A percentile compares a stretch with the other conserved stretches of the same genome.
These are phyloP conservation scores for Trichosurus vulpecula DNA, from an alignment of 2,797 vertebrate species.

Conservation along the genomic window DNA sequence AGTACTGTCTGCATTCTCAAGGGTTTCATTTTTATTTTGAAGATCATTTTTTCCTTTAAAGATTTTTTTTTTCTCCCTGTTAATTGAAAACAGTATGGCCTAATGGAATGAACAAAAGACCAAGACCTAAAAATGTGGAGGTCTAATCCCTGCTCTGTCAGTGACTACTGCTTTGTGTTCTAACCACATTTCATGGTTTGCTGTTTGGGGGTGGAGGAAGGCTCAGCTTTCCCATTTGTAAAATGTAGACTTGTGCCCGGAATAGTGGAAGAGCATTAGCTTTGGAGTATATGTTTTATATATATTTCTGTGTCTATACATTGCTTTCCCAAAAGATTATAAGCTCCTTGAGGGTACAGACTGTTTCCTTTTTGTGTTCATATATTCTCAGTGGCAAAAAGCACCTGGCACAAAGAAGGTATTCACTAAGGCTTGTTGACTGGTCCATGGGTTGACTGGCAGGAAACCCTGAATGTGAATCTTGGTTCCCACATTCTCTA, in stretches of 20 bases:
- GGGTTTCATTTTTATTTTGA: slow-evolving; percentile 67
- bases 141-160: slow-evolving; percentile 48
- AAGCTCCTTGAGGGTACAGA: background rate
- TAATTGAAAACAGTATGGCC: slow-evolving; percentile 71
- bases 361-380: background rate
- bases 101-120: slow-evolving; percentile 64
- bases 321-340: background rate
- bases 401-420: background rate
- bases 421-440: background rate
- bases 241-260: slow-evolving; percentile 26
- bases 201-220: background rate
- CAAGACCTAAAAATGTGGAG: slow-evolving; percentile 46
- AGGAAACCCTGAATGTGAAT: background rate
- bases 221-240: slow-evolving; percentile 21
- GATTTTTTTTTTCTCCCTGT: slow-evolving; percentile 44
- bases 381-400: background rate
- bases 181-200: background rate
- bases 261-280: background rate
- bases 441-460: background rate
- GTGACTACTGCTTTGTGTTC: slow-evolving; percentile 58
- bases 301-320: background rate
- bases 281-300: background rate
- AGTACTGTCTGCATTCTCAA: slow-evolving; percentile 62
- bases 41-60: slow-evolving; percentile 61
- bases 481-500: background rate